Conservation (phyloP, 2,888 invertebrate genomes). For the Drosophila acutilabella region DNA sequence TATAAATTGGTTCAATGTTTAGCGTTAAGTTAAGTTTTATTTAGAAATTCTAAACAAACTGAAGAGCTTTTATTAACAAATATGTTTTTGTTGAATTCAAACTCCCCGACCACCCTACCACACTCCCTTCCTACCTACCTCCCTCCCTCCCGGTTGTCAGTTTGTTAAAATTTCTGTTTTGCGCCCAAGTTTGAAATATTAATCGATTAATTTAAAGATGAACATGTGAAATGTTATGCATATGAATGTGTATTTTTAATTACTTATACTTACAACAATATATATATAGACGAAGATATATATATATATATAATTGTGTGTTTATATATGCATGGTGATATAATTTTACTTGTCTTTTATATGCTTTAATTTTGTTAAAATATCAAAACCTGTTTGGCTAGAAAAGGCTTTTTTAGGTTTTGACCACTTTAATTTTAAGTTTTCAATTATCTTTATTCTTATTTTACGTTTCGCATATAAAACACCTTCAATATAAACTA, state of each 20-base stretch:
- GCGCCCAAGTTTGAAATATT: constrained; percentile 43
- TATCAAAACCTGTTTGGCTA: constrained; percentile 28
- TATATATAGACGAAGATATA: constrained; percentile 33
- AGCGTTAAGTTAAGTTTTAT: constrained; percentile 61
- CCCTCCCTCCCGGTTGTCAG: constrained; percentile 53
- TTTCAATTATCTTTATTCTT: constrained; percentile 44
- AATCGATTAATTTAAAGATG: constrained; percentile 30
- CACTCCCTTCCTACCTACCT: constrained; percentile 4
- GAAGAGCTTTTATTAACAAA: constrained; percentile 56
- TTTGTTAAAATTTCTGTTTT: constrained; percentile 69
- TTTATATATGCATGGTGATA: constrained; percentile 75
- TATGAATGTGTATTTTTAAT: constrained; percentile 53
- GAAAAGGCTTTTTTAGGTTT: constrained; percentile 27
- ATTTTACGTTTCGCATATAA: constrained; percentile 59
- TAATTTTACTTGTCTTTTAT: constrained; percentile 78
- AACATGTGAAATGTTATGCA: constrained; percentile 35
- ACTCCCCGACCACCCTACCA: not conserved
- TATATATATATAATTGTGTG: constrained; percentile 34
- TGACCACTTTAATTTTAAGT: constrained; percentile 42
- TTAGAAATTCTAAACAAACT: constrained; percentile 39
- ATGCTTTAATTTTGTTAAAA: constrained; percentile 54
- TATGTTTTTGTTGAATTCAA: constrained; percentile 2
- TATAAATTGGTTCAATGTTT: constrained; percentile 76
- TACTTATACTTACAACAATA: constrained; percentile 27
- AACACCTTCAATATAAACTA: constrained; percentile 72